phyloP scores from a whole-genome alignment of 2,888 invertebrate genomes.

The Ophion slaviceki region DNA sequence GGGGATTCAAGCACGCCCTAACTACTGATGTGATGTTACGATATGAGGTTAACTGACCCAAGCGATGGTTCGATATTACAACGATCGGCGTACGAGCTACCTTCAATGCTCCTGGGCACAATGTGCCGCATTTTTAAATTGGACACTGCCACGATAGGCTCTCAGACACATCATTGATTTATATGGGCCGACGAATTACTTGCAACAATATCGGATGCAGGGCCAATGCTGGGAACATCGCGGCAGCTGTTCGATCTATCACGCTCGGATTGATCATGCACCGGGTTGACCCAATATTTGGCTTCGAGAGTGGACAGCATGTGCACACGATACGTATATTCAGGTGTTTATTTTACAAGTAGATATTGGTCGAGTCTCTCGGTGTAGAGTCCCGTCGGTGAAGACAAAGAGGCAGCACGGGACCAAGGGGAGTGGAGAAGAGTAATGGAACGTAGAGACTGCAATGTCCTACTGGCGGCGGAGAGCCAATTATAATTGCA shows the following conservation, averaged over 20 bases:
- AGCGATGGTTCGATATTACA: neutral
- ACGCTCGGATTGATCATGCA: neutral
- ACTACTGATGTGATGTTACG: neutral
- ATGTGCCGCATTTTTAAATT: neutral
- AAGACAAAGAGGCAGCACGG: conserved; percentile 4
- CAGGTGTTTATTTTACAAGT: neutral
- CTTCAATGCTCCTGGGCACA: neutral
- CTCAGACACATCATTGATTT: neutral
- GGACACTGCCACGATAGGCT: neutral
- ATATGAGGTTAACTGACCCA: neutral
- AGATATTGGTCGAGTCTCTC: neutral
- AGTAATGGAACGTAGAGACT: conserved; percentile 8
- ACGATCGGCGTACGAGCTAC: neutral
- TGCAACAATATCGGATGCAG: neutral
- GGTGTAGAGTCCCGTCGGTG: neutral
- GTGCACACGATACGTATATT: conserved; percentile 25
- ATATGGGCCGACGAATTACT: neutral
- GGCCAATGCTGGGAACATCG: neutral
- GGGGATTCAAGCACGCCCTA: too few relatives aligned
- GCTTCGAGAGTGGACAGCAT: conserved; percentile 19
- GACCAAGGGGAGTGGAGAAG: neutral
- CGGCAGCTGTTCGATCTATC: neutral
- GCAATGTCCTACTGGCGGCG: conserved; percentile 20
- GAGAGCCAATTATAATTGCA: conserved; percentile 36
- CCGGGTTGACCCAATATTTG: conserved; percentile 46